Evolutionary conservation across 1,140 invertebrate genomes (phyloP), one percentile per base, ranked within the genome.

Genomic region (Phthorimaea operculella): DNA sequence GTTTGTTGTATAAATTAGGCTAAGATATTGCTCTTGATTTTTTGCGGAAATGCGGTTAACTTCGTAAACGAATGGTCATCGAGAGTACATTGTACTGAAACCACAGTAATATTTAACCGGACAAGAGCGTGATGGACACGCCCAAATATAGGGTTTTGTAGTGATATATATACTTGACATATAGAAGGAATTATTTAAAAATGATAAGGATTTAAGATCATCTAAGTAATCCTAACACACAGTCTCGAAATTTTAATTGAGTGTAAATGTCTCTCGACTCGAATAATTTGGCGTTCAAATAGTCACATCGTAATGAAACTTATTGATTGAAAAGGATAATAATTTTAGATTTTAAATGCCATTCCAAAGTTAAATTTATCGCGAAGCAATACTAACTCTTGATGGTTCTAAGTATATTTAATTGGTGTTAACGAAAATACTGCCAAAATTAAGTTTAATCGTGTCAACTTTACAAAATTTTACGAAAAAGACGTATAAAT

Each of bases 371-470:
- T 39, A 39, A 12, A n/a, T 39, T 39, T 39, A 10, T 39, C 36
- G n/a, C 36, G 21, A 39, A 39, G 10, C 36, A 12, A 12, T 39
- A 39, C 36, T 39, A 39, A 39, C 36, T 39, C 36, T 39, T 39
- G 36, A 12, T 39, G 36, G 33, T 39, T 28, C 10, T 4, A n/a
- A n/a, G n/a, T n/a, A 39, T 39, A 12, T 39, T 39, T 4, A 10
- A n/a, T 39, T 39, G 36, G 36, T 39, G 3, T 9, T 39, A 39
- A 8, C 9, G 16, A 64, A 63, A 68, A 64, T 66, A 70, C 70
- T 74, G 74, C 74, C 72, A 72, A 74, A 74, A 66, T 60, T 66
- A 17, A 50, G 62, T 62, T n/a, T n/a, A 54, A 57, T 61, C 42
- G 69, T 74, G 65, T 72, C 65, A 70, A 70, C 55, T 58, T 68